These are phyloP conservation scores for Shinisaurus crocodilurus DNA, from an alignment of 2,113 vertebrate genomes.

Conservation along the genomic window DNA sequence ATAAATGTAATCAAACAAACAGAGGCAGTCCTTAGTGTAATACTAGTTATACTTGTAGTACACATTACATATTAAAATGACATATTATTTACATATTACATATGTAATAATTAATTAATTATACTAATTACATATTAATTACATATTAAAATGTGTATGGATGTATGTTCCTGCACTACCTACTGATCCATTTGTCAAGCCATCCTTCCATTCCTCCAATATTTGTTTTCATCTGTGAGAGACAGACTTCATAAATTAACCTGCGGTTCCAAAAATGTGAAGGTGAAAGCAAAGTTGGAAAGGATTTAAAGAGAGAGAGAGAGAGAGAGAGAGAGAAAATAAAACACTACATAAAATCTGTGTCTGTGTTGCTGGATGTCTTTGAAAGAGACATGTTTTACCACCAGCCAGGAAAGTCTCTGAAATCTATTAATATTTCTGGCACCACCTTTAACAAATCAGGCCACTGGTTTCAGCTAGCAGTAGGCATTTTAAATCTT, in stretches of 20 bases:
- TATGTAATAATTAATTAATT: too few relatives aligned
- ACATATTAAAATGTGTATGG: background rate
- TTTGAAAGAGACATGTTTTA: constrained; percentile 72
- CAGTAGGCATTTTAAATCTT: constrained; percentile 69
- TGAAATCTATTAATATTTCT: constrained; percentile 78
- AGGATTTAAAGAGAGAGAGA: background rate
- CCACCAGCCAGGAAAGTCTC: constrained; percentile 66
- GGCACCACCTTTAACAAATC: constrained; percentile 74
- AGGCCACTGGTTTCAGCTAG: constrained; percentile 68
- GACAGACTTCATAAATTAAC: background rate
- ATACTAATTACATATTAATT: too few relatives aligned
- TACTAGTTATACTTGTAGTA: too few relatives aligned
- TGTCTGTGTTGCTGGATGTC: constrained; percentile 57
- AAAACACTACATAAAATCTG: constrained; percentile 18
- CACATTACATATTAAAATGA: too few relatives aligned
- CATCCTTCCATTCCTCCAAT: background rate
- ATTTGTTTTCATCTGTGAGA: background rate
- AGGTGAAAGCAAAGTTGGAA: background rate
- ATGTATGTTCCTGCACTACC: background rate
- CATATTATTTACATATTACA: too few relatives aligned
- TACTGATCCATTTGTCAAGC: background rate
- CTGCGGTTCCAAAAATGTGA: background rate
- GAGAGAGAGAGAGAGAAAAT: background rate
- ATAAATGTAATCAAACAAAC: too few relatives aligned
- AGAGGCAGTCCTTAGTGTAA: too few relatives aligned